Conservation (phyloP, 2,888 invertebrate genomes). For the Macaria notata region DNA sequence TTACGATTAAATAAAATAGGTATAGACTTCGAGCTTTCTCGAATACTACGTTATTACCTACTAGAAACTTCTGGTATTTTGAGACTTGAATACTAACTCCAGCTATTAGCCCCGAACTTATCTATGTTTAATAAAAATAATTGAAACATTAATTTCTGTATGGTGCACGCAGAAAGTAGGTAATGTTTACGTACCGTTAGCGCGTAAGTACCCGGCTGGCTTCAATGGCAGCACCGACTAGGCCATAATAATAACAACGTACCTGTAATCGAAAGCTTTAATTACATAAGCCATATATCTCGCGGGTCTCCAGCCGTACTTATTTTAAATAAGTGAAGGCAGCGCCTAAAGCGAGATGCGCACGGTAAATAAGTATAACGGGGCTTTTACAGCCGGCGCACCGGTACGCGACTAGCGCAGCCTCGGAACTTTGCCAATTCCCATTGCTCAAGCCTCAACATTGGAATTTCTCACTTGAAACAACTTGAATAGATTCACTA, state of each 20-base stretch:
- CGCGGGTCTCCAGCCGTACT: constrained; percentile 26
- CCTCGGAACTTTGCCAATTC: constrained; percentile 79
- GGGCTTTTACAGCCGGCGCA: constrained; percentile 74
- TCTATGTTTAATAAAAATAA: no score
- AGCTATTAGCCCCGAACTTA: no score
- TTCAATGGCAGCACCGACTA: not conserved
- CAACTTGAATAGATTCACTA: constrained; percentile 66
- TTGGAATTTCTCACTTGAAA: constrained; percentile 76
- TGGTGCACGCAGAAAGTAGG: no score
- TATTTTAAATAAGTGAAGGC: constrained; percentile 60
- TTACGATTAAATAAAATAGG: no score
- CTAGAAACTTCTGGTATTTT: no score
- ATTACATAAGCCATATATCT: constrained; percentile 14
- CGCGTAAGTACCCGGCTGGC: not conserved
- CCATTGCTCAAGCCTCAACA: constrained; percentile 73
- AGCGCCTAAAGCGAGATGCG: constrained; percentile 74
- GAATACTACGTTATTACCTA: no score
- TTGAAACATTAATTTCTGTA: no score
- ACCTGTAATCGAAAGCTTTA: constrained; percentile 13
- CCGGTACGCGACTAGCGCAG: constrained; percentile 61
- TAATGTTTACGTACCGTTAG: not conserved
- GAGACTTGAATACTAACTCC: no score
- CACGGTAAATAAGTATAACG: constrained; percentile 80
- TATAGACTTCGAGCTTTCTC: no score
- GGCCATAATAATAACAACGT: not conserved